These are phyloP conservation scores for Arctia plantaginis DNA, from an alignment of 2,888 invertebrate genomes.

Conservation along the genomic window DNA sequence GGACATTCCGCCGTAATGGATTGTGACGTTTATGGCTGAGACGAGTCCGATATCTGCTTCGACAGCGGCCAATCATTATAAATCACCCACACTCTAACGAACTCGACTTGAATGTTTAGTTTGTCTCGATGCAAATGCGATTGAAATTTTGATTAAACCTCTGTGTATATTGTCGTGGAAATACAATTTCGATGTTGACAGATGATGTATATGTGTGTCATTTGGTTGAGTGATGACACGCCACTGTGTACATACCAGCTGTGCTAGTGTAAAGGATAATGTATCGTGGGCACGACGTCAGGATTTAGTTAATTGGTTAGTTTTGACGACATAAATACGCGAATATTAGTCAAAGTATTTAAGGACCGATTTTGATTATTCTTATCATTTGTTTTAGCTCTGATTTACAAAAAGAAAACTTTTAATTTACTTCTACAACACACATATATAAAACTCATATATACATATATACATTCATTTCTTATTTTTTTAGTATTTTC, in stretches of 20 bases:
- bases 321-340: background rate
- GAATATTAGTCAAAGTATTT: background rate
- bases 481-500: no score
- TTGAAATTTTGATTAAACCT: constrained; percentile 51
- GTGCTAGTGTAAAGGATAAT: constrained; percentile 10
- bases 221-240: constrained; percentile 19
- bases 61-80: constrained; percentile 58
- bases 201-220: constrained; percentile 16
- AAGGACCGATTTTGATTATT: background rate
- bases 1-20: constrained; percentile 54
- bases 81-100: constrained; percentile 52
- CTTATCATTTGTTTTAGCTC: background rate
- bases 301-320: background rate
- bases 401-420: background rate
- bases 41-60: constrained; percentile 54
- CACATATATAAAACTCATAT: background rate
- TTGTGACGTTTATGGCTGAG: constrained; percentile 56
- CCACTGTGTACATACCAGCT: background rate
- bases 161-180: constrained; percentile 37
- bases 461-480: background rate
- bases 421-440: background rate
- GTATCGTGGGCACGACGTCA: background rate
- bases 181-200: constrained; percentile 27
- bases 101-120: constrained; percentile 51
- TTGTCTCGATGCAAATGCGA: constrained; percentile 54